phyloP scores from a whole-genome alignment of 2,888 invertebrate genomes.

The Ophioninae sp. region DNA sequence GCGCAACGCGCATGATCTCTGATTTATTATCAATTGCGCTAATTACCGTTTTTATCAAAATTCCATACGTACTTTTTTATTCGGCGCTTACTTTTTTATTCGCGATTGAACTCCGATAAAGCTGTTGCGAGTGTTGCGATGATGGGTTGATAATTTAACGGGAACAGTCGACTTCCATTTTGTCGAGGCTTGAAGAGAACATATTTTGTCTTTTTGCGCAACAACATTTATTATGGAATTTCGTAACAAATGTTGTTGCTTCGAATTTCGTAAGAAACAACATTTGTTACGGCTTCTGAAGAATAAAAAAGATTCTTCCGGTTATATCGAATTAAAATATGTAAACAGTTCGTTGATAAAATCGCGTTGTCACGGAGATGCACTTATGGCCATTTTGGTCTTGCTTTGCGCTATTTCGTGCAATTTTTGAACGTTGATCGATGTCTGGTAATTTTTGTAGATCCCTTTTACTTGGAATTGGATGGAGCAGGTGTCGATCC shows the following conservation, averaged over 20 bases:
- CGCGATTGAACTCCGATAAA: not conserved
- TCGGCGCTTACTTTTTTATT: not conserved
- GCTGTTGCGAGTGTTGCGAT: not conserved
- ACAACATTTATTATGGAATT: too few relatives aligned
- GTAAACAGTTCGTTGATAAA: not conserved
- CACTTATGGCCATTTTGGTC: not conserved
- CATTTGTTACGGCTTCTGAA: not conserved
- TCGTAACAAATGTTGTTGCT: too few relatives aligned
- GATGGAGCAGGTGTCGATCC: not conserved
- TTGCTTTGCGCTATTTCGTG: not conserved
- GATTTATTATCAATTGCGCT: constrained; percentile 25
- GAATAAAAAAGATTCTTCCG: not conserved
- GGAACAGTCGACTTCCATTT: not conserved
- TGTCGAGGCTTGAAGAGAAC: not conserved
- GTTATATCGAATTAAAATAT: not conserved
- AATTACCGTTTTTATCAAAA: constrained; percentile 15
- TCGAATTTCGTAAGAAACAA: too few relatives aligned
- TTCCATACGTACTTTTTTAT: not conserved
- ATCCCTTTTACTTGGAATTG: not conserved
- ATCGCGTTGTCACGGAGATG: not conserved
- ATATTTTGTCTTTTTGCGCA: not conserved
- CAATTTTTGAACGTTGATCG: not conserved
- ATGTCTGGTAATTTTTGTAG: not conserved
- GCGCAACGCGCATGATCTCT: not conserved
- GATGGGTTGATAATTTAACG: not conserved